Base-by-base conservation (phyloP, 2,888 invertebrate genomes). In the Yponomeuta cagnagella region DNA sequence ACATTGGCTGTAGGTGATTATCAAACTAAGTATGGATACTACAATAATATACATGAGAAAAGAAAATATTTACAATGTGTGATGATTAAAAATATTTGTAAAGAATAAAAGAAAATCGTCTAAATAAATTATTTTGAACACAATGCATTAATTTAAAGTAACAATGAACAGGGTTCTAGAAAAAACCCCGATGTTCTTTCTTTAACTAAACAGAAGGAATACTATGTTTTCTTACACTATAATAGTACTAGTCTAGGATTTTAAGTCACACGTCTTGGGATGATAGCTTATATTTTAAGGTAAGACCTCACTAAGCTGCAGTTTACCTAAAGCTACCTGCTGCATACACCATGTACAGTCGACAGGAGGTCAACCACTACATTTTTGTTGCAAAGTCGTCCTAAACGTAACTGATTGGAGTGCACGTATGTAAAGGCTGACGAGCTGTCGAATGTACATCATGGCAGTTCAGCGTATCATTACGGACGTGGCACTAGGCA, bases 121-220 rank as follows among this genome's bases (percentile, higher is more conserved):
- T 75, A 79, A 85, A 87, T 90, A 89, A 87, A 82, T 87, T 84
- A 86, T 79, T 74, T 75, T 80, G 82, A 84, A 85, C 85, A 84
- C 82, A 78, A 58, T 52, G 65, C 71, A 76, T 74, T 76, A 76
- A 70, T 64, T 69, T 48, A 8, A 65, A 68, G 10, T 63, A 48
- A 63, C 52, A 0, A 15, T 12, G 15, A 58, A 15, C 58, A 31
- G 67, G 43, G 43, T 43, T 43, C 63, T 72, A 33, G 6, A 0
- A 68, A 33, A 52, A 69, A 69, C 48, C 15, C 30, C 4, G 30
- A 30, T 69, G 23, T 52, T 52, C 48, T 68, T 68, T 43, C 43
- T 43, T 43, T 43, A 5, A 58, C 12, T 15, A 74, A 76, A 78
- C 80, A 73, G 72, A 76, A 82, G 80, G 83, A 90, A 89, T 89